Evolutionary conservation across 2,888 invertebrate species (phyloP).

Genomic region (Aphidoletes aphidimyza): DNA sequence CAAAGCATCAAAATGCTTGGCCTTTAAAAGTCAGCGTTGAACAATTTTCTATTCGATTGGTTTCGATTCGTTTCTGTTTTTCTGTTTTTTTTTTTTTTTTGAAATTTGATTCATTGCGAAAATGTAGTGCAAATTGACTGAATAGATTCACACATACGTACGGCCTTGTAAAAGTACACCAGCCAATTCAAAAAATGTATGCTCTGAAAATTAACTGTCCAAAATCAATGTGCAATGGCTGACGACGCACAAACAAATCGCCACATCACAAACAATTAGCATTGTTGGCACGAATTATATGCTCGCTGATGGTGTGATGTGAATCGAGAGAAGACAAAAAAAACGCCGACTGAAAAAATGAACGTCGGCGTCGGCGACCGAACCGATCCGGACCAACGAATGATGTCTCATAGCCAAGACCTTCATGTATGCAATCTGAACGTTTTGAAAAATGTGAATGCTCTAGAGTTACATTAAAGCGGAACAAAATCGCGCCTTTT

Average conservation of each 20-base stretch:
- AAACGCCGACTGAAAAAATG: neutral
- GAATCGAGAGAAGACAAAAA: neutral
- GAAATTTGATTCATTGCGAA: too few relatives aligned
- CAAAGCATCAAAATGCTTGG: neutral
- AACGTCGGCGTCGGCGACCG: too few relatives aligned
- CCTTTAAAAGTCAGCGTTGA: constrained; percentile 25
- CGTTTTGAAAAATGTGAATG: neutral
- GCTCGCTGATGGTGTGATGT: neutral
- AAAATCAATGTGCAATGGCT: neutral
- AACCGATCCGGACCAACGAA: too few relatives aligned
- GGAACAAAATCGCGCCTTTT: constrained; percentile 18
- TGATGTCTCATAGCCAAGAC: constrained; percentile 19
- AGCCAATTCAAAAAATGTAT: neutral
- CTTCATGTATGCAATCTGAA: constrained; percentile 15
- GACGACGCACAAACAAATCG: neutral
- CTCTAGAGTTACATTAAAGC: neutral
- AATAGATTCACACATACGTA: neutral
- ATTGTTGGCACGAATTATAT: neutral
- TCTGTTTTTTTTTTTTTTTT: too few relatives aligned
- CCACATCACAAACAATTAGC: neutral
- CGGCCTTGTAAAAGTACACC: constrained; percentile 36
- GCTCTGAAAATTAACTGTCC: neutral
- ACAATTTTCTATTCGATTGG: neutral
- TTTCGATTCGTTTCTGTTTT: too few relatives aligned
- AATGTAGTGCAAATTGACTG: neutral